Conservation (phyloP, 1,140 invertebrate species). For the Brachionus plicatilis region DNA sequence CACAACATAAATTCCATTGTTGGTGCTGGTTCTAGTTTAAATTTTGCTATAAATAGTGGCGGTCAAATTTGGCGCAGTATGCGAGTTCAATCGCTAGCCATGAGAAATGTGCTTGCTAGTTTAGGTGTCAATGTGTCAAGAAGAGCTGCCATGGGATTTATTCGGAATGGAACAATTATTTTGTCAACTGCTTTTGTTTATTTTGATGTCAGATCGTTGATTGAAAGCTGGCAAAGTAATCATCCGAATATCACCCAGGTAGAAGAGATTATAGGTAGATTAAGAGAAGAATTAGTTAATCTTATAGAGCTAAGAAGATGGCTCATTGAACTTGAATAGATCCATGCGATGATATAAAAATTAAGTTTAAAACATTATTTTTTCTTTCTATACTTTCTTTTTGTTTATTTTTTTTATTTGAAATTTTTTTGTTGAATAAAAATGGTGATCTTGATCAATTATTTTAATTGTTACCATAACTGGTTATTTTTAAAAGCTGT, state of each 20-base stretch:
- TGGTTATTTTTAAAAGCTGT: no score
- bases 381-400: no score
- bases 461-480: no score
- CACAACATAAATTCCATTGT: not conserved
- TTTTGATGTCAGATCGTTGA: not conserved
- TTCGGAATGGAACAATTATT: not conserved
- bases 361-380: no score
- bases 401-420: no score
- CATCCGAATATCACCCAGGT: not conserved
- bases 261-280: not conserved
- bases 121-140: not conserved
- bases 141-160: not conserved
- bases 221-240: not conserved
- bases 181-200: not conserved
- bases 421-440: no score
- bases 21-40: not conserved
- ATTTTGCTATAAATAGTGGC: not conserved
- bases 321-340: no score
- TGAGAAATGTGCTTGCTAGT: not conserved
- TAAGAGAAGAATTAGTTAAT: no score
- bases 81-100: not conserved
- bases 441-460: no score
- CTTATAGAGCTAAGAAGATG: no score
- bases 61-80: not conserved
- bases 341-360: no score